Conservation (phyloP, 2,797 vertebrate species). For the Spea hammondii region DNA sequence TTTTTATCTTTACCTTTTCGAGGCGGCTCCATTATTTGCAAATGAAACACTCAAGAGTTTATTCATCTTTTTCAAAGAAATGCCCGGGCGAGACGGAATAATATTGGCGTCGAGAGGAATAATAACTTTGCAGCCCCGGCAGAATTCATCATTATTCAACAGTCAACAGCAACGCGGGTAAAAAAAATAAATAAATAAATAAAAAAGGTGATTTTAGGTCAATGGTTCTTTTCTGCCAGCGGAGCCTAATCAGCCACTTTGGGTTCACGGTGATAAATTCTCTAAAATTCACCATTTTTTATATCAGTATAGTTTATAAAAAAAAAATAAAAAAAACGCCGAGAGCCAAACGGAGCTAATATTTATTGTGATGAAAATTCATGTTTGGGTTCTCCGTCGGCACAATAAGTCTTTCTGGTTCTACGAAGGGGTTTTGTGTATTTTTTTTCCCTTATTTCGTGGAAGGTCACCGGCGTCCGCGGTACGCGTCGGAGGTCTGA, state of each 20-base stretch:
- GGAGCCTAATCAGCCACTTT: not conserved
- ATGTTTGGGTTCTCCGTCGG: too few relatives aligned
- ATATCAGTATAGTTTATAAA: too few relatives aligned
- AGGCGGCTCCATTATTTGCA: not conserved
- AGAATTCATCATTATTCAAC: too few relatives aligned
- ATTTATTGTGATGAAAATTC: too few relatives aligned
- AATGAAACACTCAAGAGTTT: not conserved
- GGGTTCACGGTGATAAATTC: not conserved
- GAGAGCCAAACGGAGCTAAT: too few relatives aligned
- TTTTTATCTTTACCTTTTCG: not conserved
- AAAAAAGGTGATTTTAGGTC: not conserved
- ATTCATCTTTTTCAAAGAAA: not conserved
- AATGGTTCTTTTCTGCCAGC: not conserved
- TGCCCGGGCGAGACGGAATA: too few relatives aligned
- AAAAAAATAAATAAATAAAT: too few relatives aligned
- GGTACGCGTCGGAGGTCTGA: conserved; percentile 55
- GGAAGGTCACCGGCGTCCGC: conserved; percentile 44
- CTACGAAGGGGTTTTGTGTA: not conserved
- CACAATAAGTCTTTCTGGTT: not conserved
- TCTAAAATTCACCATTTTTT: too few relatives aligned
- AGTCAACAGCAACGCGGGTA: too few relatives aligned
- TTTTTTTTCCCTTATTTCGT: not conserved
- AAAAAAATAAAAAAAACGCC: too few relatives aligned
- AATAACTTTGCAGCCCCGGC: too few relatives aligned
- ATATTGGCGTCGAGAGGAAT: too few relatives aligned